Base-by-base conservation (phyloP, 2,888 invertebrate genomes). In the Ormia ochracea region DNA sequence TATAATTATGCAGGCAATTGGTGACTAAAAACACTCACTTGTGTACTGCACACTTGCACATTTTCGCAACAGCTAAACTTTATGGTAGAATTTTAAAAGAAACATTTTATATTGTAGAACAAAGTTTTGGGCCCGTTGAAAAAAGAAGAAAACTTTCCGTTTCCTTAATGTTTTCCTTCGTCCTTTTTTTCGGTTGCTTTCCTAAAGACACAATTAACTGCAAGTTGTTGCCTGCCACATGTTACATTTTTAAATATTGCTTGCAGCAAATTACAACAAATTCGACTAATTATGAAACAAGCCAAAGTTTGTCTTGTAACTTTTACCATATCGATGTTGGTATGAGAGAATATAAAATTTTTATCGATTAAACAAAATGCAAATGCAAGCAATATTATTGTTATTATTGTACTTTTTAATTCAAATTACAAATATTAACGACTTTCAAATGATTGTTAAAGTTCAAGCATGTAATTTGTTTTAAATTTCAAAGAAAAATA, bases 351-450 rank as follows among this genome's bases (percentile, higher is more conserved):
- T 31, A 26, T 41, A 54, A 52, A 61, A 14, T 41, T 7, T 23
- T 72, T 72, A 72, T 72, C 72, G 61, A 72, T 61, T 59, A 61
- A 72, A 72, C 61, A 72, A 72, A 28, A 28, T 28, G 28, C 6
- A 28, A 6, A 4, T 28, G 28, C 28, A 28, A 28, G n/a, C n/a
- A n/a, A n/a, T n/a, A n/a, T n/a, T n/a, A n/a, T n/a, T n/a, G n/a
- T n/a, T n/a, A n/a, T n/a, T n/a, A n/a, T n/a, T n/a, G n/a, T n/a
- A n/a, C n/a, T n/a, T n/a, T n/a, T n/a, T n/a, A n/a, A n/a, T n/a
- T n/a, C n/a, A n/a, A n/a, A n/a, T n/a, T n/a, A n/a, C n/a, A n/a
- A n/a, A n/a, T n/a, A n/a, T n/a, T n/a, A n/a, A n/a, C n/a, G n/a
- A n/a, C n/a, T n/a, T n/a, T n/a, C n/a, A n/a, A n/a, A n/a, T n/a